A percentile compares a stretch with the other conserved stretches of the same genome.
phyloP scores from a whole-genome alignment of 2,888 invertebrate genomes.

The Cephus spinipes region DNA sequence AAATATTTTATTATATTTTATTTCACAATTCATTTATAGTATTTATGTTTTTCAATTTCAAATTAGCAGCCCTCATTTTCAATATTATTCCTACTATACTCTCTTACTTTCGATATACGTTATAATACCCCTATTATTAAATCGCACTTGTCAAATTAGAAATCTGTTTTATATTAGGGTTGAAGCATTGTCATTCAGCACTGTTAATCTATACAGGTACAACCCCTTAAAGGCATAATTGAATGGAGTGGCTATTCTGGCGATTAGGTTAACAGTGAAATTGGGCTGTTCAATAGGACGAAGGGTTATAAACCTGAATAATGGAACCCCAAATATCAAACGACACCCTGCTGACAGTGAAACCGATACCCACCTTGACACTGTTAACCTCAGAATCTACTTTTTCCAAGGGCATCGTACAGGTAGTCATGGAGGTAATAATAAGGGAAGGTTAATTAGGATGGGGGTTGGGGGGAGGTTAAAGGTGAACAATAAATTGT shows the following conservation, averaged over 20 bases:
- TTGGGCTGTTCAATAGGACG: background rate
- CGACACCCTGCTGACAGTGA: background rate
- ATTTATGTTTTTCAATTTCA: background rate
- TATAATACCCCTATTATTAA: background rate
- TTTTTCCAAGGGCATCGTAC: background rate
- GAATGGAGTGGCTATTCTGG: background rate
- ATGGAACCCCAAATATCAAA: background rate
- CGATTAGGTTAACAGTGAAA: background rate
- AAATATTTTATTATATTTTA: background rate
- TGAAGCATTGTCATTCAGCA: background rate
- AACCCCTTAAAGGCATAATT: background rate
- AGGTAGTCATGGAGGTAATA: background rate
- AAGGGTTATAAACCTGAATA: background rate
- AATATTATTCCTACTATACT: background rate
- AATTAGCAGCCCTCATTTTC: background rate
- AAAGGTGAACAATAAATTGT: background rate
- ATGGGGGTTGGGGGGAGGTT: background rate
- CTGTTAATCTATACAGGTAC: background rate
- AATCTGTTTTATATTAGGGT: background rate
- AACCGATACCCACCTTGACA: background rate
- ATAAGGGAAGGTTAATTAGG: background rate
- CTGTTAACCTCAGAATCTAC: background rate
- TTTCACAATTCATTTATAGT: background rate
- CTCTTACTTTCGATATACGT: background rate
- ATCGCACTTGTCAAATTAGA: background rate